Evolutionary conservation across 2,797 vertebrate species (phyloP).

Genomic region (Syngnathus rostellatus): DNA sequence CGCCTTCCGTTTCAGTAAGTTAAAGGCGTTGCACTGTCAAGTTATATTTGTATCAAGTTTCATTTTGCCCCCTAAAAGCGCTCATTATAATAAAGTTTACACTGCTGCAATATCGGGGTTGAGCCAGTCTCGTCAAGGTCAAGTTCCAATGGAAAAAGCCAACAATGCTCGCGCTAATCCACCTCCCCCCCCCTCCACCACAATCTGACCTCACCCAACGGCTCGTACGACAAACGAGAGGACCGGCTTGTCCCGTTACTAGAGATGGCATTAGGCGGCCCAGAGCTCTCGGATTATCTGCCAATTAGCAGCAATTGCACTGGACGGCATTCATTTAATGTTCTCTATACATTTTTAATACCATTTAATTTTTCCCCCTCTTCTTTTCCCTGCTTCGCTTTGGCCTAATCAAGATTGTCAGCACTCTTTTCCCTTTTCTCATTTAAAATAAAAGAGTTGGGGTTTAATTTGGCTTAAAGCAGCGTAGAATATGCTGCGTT

Average conservation of each 20-base stretch:
- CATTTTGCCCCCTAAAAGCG: constrained; percentile 46
- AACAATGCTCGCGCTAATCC: constrained; percentile 73
- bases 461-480: constrained; percentile 76
- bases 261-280: constrained; percentile 60
- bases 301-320: constrained; percentile 79
- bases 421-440: constrained; percentile 64
- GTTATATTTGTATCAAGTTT: constrained; percentile 54
- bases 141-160: constrained; percentile 66
- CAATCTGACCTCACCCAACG: constrained; percentile 61
- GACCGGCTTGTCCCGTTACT: constrained; percentile 59
- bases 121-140: constrained; percentile 72
- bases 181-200: constrained; percentile 54
- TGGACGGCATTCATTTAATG: constrained; percentile 70
- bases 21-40: constrained; percentile 50
- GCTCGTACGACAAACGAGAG: constrained; percentile 58
- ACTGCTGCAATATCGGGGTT: constrained; percentile 58
- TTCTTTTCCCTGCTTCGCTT: constrained; percentile 48
- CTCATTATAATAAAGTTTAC: constrained; percentile 67
- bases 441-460: constrained; percentile 75
- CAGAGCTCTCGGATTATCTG: constrained; percentile 74
- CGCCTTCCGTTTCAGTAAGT: constrained; percentile 28
- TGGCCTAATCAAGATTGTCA: constrained; percentile 70
- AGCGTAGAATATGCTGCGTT: constrained; percentile 67
- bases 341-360: constrained; percentile 70
- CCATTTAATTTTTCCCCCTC: constrained; percentile 66